Evolutionary conservation across 1,140 invertebrate species (phyloP).

Genomic region (Drosophila pectinifera): DNA sequence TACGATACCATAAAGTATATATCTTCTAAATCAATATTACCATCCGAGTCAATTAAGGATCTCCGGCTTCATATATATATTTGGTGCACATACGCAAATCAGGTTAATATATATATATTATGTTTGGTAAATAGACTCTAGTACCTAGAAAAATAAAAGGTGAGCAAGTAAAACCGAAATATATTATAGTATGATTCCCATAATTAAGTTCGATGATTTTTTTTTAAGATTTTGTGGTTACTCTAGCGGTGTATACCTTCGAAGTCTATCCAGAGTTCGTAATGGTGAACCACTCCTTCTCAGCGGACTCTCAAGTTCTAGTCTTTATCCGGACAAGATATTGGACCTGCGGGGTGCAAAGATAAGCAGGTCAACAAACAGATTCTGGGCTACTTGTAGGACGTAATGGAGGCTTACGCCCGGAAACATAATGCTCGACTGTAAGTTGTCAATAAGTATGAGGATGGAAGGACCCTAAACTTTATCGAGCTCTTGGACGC

Average conservation of each 20-base stretch:
- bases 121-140: too few relatives aligned
- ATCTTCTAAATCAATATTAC: too few relatives aligned
- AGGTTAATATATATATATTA: too few relatives aligned
- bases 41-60: too few relatives aligned
- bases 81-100: too few relatives aligned
- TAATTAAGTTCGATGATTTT: slow-evolving; percentile 44
- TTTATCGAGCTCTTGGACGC: slow-evolving; percentile 37
- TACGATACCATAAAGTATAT: too few relatives aligned
- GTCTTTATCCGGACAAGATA: slow-evolving; percentile 50
- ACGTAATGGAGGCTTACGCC: slow-evolving; percentile 27
- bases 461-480: not conserved
- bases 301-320: not conserved
- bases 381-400: slow-evolving; percentile 57
- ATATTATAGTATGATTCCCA: slow-evolving; percentile 4
- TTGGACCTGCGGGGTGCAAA: slow-evolving; percentile 28
- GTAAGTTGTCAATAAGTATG: not conserved
- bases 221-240: slow-evolving; percentile 23
- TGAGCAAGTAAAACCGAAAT: not conserved
- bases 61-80: too few relatives aligned
- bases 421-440: slow-evolving; percentile 39
- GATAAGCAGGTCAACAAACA: slow-evolving; percentile 20
- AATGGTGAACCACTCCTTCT: slow-evolving; percentile 15
- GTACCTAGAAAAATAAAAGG: too few relatives aligned
- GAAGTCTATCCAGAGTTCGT: slow-evolving; percentile 39
- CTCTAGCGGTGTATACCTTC: slow-evolving; percentile 25